Base-by-base conservation (phyloP, 2,797 vertebrate genomes). In the Neosilurus mollespiculum region DNA sequence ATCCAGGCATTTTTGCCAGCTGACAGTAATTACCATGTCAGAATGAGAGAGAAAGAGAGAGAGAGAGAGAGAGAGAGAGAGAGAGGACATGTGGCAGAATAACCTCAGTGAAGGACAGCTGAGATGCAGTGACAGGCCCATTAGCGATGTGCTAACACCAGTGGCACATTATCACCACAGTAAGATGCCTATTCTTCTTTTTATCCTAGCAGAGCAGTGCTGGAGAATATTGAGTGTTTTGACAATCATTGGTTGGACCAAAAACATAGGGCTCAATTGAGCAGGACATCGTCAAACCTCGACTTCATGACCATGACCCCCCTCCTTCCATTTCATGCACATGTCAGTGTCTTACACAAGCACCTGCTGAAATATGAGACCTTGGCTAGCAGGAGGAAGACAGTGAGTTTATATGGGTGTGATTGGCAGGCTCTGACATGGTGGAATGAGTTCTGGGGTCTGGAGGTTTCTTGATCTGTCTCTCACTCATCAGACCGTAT, bases 11-110 rank as follows among this genome's bases (percentile, higher is more conserved):
- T 85, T 84, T 71, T 69, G 59, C 61, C 81, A 83, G 81, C 83
- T 22, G 53, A 83, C 73, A 70, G 84, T 84, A 88, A 89, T 89
- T 89, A 88, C 65, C 10, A 22, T 88, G 85, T 88, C 85, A 85
- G 84, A 73, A 10, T 1, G 75, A 34, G 66, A 62, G 80, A 43
- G 73, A 22, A 53, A 12, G 70, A 59, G 24, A 58, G 26, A 34
- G 69, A 59, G 43, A 53, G 67, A 49, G 37, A 15, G 69, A 15
- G 49, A 5, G n/a, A 4, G 51, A 20, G 26, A 34, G 72, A 22
- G 77, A 53, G 79, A 62, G 71, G 37, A 12, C 4, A 53, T 24
- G 79, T 26, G 64, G 56, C 56, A 51, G 73, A 59, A 34, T 78
- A 78, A 81, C 84, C 65, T 62, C 65, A 56, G 9, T 85, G 85